Base-by-base conservation (phyloP, 2,888 invertebrate genomes). In the Microchrysa polita region DNA sequence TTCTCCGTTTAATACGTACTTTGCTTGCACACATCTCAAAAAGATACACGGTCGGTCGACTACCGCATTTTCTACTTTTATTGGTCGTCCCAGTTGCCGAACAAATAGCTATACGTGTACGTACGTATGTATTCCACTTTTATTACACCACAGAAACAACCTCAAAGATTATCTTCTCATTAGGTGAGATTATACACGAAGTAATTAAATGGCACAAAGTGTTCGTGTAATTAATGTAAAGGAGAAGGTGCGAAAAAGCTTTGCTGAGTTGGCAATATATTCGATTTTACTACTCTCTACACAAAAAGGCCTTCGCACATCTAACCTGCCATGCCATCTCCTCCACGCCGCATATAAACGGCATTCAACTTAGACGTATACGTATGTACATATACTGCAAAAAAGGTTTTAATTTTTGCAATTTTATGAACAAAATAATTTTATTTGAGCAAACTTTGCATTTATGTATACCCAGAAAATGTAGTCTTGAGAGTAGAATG, bases 131-230 rank as follows among this genome's bases (percentile, higher is more conserved):
- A 55, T 55, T 55, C 69, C 16, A 55, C 40, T 52, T 42, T 40
- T 16, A 40, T 69, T 69, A 55, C 57, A 69, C 57, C 60, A 23
- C 27, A n/a, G 34, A 2, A 23, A 44, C 9, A 69, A 69, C 69
- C 69, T 69, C 57, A 44, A 65, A 65, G 73, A 73, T 73, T 65
- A 73, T 73, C 65, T 73, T 73, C 40, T 44, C 72, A 60, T 53
- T 44, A 16, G 27, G 22, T 44, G 73, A 73, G 73, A 73, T 73
- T 73, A 65, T 73, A 42, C 73, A 73, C 73, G 73, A 42, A 73
- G 65, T 67, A 73, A 73, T 73, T 73, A 73, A 65, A 53, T 42
- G 20, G 40, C 55, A 53, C 55, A 53, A 18, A 60, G 20, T 20
- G 18, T 16, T 18, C 34, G 48, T 34, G 48, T 14, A 55, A 20